Evolutionary conservation across 2,888 invertebrate genomes (phyloP).

Genomic region (Pteria penguin): DNA sequence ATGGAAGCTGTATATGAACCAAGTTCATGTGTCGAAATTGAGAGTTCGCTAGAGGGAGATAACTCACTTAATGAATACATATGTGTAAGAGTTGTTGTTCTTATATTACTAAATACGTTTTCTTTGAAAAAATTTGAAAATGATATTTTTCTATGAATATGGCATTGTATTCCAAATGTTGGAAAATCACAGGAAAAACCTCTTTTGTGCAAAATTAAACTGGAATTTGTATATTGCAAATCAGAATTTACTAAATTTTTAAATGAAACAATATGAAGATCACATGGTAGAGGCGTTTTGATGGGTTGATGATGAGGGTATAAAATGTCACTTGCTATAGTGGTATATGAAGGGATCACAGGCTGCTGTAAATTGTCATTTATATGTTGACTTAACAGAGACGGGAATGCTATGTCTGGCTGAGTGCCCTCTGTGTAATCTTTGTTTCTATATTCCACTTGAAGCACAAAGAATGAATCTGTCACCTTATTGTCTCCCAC

Average conservation of each 20-base stretch:
- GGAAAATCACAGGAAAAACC: slow-evolving; percentile 69
- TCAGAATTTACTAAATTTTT: slow-evolving; percentile 65
- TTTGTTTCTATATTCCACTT: slow-evolving; percentile 60
- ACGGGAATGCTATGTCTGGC: slow-evolving; percentile 56
- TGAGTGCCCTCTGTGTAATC: neutral
- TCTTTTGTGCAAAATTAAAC: slow-evolving; percentile 68
- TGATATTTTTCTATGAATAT: slow-evolving; percentile 32
- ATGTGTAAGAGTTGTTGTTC: slow-evolving; percentile 69
- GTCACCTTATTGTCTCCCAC: slow-evolving; percentile 73
- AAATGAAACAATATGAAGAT: slow-evolving; percentile 64
- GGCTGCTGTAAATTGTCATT: slow-evolving; percentile 68
- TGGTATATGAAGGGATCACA: slow-evolving; percentile 57
- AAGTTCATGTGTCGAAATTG: slow-evolving; percentile 68
- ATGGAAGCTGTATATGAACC: slow-evolving; percentile 53
- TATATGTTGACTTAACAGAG: slow-evolving; percentile 55
- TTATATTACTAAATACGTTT: slow-evolving; percentile 44
- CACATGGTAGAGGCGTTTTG: slow-evolving; percentile 68
- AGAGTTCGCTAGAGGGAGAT: slow-evolving; percentile 46
- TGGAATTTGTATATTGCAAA: slow-evolving; percentile 68
- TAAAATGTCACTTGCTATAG: slow-evolving; percentile 59
- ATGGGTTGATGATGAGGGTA: slow-evolving; percentile 51
- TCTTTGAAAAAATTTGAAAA: slow-evolving; percentile 62
- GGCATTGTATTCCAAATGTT: slow-evolving; percentile 54
- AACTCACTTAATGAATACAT: slow-evolving; percentile 52
- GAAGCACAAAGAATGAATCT: slow-evolving; percentile 66